Evolutionary conservation across 2,113 vertebrate genomes (phyloP).

Genomic region (Lamprotornis superbus): DNA sequence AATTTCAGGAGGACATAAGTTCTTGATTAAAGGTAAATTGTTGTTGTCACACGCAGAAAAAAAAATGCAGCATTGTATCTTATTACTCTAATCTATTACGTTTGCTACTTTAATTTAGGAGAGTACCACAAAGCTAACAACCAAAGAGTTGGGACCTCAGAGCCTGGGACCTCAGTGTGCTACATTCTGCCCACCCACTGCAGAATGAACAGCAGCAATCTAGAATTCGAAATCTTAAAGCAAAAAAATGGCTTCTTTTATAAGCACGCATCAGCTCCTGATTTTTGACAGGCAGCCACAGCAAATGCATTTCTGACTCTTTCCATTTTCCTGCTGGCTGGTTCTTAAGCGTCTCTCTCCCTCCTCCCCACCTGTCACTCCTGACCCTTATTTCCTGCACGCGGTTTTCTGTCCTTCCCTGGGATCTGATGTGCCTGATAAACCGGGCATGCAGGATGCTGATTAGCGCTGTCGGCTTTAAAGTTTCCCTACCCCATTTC

Average conservation of each 20-base stretch:
- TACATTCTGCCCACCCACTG: neutral
- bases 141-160: neutral
- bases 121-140: neutral
- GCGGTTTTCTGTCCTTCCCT: neutral
- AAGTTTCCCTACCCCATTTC: neutral
- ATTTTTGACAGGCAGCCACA: constrained; percentile 23
- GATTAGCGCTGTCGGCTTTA: neutral
- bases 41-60: neutral
- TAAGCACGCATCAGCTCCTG: neutral
- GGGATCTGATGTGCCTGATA: constrained; percentile 8
- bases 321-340: neutral
- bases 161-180: neutral
- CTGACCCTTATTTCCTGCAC: neutral
- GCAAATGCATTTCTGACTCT: constrained; percentile 1
- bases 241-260: neutral
- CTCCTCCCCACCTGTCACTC: neutral
- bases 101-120: neutral
- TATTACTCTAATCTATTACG: neutral
- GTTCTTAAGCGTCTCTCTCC: neutral
- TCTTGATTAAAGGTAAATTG: constrained; percentile 4
- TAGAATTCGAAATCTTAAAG: neutral
- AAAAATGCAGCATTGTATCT: neutral
- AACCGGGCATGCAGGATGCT: neutral
- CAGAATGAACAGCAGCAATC: neutral
- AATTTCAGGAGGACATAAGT: neutral